Evolutionary conservation across 35 echinoderm and acorn worm species (phyloP).

Genomic region (Ophioderma brevispina): DNA sequence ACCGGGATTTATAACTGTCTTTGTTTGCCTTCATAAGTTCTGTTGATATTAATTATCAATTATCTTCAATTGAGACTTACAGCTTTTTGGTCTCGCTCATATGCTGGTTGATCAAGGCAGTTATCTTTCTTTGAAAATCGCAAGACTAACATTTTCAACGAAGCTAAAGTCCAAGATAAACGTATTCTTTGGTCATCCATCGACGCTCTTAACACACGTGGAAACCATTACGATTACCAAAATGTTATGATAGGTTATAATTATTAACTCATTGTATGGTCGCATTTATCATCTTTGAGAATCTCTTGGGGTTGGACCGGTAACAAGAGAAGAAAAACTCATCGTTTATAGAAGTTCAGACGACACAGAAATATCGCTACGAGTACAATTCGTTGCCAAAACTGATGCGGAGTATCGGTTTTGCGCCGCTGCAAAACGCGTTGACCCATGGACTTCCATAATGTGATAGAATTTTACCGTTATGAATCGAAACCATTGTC

Average conservation of each 20-base stretch:
- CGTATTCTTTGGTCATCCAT: not conserved
- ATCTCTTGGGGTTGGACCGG: not conserved
- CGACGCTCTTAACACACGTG: not conserved
- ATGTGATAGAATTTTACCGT: not conserved
- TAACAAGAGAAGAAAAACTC: not conserved
- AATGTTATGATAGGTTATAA: constrained; percentile 12
- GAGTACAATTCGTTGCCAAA: not conserved
- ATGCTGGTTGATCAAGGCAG: no score
- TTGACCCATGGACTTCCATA: constrained; percentile 2
- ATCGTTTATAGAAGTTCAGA: not conserved
- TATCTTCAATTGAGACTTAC: no score
- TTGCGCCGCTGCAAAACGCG: not conserved
- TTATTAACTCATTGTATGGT: not conserved
- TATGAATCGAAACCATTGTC: constrained; percentile 8
- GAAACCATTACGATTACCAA: not conserved
- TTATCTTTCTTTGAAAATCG: no score
- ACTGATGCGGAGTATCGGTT: not conserved
- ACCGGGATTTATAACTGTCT: no score
- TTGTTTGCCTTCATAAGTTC: no score
- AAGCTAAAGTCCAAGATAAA: no score
- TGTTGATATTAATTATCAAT: no score
- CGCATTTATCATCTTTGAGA: not conserved
- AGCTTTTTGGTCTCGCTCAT: no score
- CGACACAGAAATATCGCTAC: not conserved
- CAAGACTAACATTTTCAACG: no score